Evolutionary conservation across 1,140 invertebrate genomes (phyloP).

Genomic region (Apocrypta bakeri): DNA sequence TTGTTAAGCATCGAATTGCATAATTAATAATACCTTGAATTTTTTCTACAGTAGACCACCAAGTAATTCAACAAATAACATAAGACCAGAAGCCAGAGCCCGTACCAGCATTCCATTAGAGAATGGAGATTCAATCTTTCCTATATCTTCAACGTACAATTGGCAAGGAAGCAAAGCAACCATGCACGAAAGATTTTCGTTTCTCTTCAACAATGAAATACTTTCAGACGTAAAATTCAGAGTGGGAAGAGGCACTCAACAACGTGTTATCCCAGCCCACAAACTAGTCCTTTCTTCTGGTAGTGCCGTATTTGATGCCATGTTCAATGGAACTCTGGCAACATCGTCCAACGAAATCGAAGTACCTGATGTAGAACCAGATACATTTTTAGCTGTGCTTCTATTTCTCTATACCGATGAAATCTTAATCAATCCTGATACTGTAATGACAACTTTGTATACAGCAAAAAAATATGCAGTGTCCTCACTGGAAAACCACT

Average conservation of each 20-base stretch:
- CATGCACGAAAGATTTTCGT: conserved; percentile 85
- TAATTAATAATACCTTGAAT: not conserved
- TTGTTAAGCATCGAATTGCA: conserved; percentile 7
- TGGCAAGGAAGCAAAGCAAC: conserved; percentile 83
- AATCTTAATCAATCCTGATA: conserved; percentile 89
- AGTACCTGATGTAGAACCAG: conserved; percentile 89
- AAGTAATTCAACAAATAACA: conserved; percentile 63
- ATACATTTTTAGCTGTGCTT: conserved; percentile 82
- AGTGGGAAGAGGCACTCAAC: conserved; percentile 82
- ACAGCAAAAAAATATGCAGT: conserved; percentile 93
- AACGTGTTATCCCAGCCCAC: conserved; percentile 87
- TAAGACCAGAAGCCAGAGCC: conserved; percentile 60
- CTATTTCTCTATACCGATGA: conserved; percentile 90
- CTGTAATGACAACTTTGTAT: conserved; percentile 91
- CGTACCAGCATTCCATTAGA: conserved; percentile 58
- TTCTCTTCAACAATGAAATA: conserved; percentile 88
- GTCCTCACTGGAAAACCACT: conserved; percentile 86
- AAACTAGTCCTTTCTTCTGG: conserved; percentile 89
- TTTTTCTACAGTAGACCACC: conserved; percentile 60
- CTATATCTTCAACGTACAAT: conserved; percentile 73
- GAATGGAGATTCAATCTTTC: conserved; percentile 55
- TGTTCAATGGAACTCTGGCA: conserved; percentile 87
- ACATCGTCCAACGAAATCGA: conserved; percentile 84
- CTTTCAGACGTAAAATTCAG: conserved; percentile 88
- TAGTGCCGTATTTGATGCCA: conserved; percentile 90